Evolutionary conservation across 2,888 invertebrate genomes (phyloP).

Genomic region (Matsumyia berberina): DNA sequence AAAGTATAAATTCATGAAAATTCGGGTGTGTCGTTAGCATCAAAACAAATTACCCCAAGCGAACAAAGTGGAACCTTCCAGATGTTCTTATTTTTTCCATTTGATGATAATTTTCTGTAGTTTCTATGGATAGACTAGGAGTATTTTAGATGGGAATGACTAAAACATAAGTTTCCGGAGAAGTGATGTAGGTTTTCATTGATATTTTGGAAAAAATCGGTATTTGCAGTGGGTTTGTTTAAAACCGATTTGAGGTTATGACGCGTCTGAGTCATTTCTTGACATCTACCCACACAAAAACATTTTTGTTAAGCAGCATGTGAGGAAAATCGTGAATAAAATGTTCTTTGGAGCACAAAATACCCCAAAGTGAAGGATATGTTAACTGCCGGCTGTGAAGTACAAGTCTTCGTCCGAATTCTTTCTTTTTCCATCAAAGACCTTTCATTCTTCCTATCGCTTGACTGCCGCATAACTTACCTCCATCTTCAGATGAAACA

Average conservation of each 20-base stretch:
- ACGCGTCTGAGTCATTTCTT: constrained; percentile 60
- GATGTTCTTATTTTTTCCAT: constrained; percentile 32
- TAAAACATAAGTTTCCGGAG: background rate
- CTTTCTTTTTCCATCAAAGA: no score
- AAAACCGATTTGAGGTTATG: constrained; percentile 74
- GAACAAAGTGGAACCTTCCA: constrained; percentile 44
- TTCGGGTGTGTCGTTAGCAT: constrained; percentile 13
- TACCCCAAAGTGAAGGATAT: no score
- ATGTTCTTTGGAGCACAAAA: background rate
- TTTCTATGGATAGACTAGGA: background rate
- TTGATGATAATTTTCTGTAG: background rate
- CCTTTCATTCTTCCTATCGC: no score
- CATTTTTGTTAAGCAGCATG: constrained; percentile 28
- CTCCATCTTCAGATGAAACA: no score
- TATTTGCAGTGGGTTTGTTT: constrained; percentile 78
- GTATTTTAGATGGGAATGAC: background rate
- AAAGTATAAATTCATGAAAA: background rate
- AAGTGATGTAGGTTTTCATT: background rate
- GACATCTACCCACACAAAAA: constrained; percentile 10
- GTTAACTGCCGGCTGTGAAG: no score
- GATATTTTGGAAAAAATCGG: background rate
- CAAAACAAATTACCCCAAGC: constrained; percentile 7
- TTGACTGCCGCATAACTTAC: no score
- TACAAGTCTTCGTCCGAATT: no score
- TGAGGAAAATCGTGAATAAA: constrained; percentile 5